phyloP scores from a whole-genome alignment of 2,113 vertebrate genomes.

The Alces alces region DNA sequence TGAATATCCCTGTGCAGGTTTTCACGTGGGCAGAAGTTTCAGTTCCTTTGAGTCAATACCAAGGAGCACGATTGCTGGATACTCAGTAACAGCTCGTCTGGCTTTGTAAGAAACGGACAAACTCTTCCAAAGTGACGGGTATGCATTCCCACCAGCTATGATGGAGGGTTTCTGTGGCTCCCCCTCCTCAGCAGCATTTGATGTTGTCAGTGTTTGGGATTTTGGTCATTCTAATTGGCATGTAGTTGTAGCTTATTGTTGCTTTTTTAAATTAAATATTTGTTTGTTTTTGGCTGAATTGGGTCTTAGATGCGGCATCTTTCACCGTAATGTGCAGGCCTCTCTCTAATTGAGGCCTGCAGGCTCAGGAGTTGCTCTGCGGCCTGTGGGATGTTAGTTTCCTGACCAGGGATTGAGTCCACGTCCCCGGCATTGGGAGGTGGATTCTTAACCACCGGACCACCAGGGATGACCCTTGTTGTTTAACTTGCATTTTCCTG shows the following conservation, averaged over 20 bases:
- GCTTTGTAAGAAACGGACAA: neutral
- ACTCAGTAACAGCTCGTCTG: too few relatives aligned
- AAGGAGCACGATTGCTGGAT: neutral
- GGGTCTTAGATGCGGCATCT: neutral
- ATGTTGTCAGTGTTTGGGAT: neutral
- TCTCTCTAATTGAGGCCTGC: neutral
- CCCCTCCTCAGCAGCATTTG: fast-evolving
- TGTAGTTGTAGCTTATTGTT: neutral
- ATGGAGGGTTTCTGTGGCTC: neutral
- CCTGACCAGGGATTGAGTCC: neutral
- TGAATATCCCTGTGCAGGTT: neutral
- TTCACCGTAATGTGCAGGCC: neutral
- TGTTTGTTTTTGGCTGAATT: neutral
- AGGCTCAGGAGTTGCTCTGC: neutral
- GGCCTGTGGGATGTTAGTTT: neutral
- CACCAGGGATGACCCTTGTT: neutral
- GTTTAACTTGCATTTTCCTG: neutral
- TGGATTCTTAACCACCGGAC: neutral
- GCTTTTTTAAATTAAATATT: neutral
- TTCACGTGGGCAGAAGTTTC: neutral
- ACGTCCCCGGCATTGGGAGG: neutral
- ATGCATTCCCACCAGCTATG: neutral
- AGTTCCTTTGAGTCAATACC: neutral
- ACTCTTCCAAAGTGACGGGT: neutral
- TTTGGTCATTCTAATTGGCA: neutral